These are phyloP conservation scores for Threskiornis aethiopicus DNA, from an alignment of 2,797 vertebrate genomes.

Conservation along the genomic window DNA sequence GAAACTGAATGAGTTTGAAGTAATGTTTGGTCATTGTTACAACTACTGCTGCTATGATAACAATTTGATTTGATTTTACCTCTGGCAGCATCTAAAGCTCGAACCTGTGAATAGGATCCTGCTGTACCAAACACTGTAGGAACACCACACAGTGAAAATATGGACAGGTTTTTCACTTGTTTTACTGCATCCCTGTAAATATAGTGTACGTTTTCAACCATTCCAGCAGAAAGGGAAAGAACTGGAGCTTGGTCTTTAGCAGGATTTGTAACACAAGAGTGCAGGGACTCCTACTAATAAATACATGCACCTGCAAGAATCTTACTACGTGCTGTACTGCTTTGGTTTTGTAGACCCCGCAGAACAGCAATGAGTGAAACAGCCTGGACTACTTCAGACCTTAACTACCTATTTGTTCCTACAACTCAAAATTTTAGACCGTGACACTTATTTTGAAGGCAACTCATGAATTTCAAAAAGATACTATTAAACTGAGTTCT, in stretches of 20 bases:
- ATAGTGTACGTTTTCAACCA: rapidly evolving
- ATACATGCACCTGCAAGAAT: not conserved
- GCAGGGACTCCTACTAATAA: not conserved
- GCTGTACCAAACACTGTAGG: not conserved
- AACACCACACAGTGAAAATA: not conserved
- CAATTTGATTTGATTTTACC: not conserved
- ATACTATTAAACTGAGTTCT: not conserved
- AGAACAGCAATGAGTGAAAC: not conserved
- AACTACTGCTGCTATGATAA: not conserved
- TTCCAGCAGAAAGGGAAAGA: not conserved
- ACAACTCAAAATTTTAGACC: not conserved
- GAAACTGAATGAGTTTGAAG: not conserved
- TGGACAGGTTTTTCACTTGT: not conserved
- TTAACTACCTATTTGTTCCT: not conserved
- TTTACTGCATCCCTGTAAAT: not conserved
- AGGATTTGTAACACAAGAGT: not conserved
- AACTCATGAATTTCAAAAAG: not conserved
- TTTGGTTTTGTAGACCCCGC: not conserved
- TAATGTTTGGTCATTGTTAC: not conserved
- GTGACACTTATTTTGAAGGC: not conserved
- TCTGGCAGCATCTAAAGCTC: not conserved
- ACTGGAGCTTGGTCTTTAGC: not conserved
- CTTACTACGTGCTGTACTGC: not conserved
- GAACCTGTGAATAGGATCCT: not conserved
- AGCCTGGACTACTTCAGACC: not conserved